Base-by-base conservation (phyloP, 1,140 invertebrate genomes). In the Drosophila cardini region DNA sequence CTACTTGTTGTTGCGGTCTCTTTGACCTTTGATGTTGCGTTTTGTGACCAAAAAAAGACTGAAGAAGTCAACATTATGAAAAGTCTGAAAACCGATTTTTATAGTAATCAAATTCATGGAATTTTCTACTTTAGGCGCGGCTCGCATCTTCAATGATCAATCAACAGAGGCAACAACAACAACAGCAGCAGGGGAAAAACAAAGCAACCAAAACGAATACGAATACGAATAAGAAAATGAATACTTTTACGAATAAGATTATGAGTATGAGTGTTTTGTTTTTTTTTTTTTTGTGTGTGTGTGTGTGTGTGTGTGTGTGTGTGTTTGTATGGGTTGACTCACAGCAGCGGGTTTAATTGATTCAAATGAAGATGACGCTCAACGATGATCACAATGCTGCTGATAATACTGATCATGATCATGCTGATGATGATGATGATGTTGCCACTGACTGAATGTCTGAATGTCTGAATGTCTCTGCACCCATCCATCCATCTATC, bases 101-200 rank as follows among this genome's bases (percentile, higher is more conserved):
- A 83, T 86, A 83, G 82, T 87, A 67, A 55, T 55, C 13, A 69
- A 83, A 86, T 86, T 86, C 83, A 86, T 86, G 83, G 83, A 86
- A 86, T 86, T 86, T 89, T 72, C 78, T 50, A 78, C 52, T 79
- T 76, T 87, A 79, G 83, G 83, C 69, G 84, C 80, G 83, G 83
- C 83, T 69, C 60, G 58, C 55, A 57, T 52, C 60, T 68, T 64
- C 76, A 79, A 87, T 76, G 84, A 87, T 86, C 83, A 86, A 86
- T 86, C 83, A 86, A 89, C 64, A 82, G 82, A 82, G 34, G 61
- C 56, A 76, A 48, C 50, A 61, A 45, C 61, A 60, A 63, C 72
- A 67, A 55, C 71, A n/a, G n/a, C n/a, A 26, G 21, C 21, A 26
- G 21, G 21, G 21, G 21, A 26, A 26, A 26, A 26, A 26, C 21